Evolutionary conservation across 1,140 invertebrate species (phyloP).

Genomic region (Mya arenaria): DNA sequence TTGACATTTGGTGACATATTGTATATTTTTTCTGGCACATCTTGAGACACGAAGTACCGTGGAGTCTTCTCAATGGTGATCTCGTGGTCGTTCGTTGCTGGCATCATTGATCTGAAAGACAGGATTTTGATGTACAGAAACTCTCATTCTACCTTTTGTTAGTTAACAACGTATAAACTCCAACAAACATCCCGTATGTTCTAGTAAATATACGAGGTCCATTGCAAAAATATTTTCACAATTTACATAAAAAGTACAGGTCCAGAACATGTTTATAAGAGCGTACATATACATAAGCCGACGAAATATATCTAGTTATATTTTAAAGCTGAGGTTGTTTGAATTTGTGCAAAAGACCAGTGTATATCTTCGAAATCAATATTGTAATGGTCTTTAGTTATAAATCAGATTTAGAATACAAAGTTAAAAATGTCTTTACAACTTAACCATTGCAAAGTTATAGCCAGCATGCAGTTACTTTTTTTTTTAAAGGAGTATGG

Average conservation of each 20-base stretch:
- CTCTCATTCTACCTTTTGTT: too few relatives aligned
- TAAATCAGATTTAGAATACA: too few relatives aligned
- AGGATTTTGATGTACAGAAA: background rate
- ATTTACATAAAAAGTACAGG: background rate
- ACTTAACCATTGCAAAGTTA: too few relatives aligned
- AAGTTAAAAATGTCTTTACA: too few relatives aligned
- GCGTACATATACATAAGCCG: background rate
- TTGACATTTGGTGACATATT: constrained; percentile 93
- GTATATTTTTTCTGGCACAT: constrained; percentile 90
- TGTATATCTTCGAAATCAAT: too few relatives aligned
- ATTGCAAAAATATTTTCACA: background rate
- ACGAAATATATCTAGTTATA: background rate
- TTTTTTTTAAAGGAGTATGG: too few relatives aligned
- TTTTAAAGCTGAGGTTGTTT: background rate
- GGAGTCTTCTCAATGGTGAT: constrained; percentile 97
- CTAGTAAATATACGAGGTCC: too few relatives aligned
- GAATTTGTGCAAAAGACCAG: too few relatives aligned
- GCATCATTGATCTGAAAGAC: constrained; percentile 85
- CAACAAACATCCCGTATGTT: too few relatives aligned
- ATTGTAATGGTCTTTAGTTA: too few relatives aligned
- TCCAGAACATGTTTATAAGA: background rate
- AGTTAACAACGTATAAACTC: too few relatives aligned
- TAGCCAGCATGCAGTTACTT: too few relatives aligned
- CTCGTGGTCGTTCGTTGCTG: constrained; percentile 90
- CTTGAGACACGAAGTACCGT: constrained; percentile 93